Conservation (phyloP, 2,888 invertebrate genomes). For the Nomada lathburiana region DNA sequence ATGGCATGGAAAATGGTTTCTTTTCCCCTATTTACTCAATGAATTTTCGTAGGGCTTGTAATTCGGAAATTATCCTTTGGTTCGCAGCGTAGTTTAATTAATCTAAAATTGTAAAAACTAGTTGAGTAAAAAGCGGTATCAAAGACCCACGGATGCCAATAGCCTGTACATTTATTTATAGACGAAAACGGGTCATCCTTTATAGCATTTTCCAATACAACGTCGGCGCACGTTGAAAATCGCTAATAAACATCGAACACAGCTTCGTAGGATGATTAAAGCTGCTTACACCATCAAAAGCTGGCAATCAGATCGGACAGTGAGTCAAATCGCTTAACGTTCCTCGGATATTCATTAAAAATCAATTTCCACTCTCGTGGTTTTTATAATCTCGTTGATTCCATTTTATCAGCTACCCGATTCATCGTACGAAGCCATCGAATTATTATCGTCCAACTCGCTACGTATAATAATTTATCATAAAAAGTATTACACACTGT, state of each 20-base stretch:
- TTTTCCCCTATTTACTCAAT: not conserved
- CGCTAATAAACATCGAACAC: not conserved
- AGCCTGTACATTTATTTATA: conserved; percentile 16
- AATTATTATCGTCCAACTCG: too few relatives aligned
- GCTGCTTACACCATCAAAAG: not conserved
- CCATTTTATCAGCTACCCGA: too few relatives aligned
- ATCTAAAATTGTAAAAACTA: not conserved
- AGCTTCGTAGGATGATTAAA: not conserved
- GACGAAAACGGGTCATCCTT: conserved; percentile 17
- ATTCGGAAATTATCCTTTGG: not conserved
- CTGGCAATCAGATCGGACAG: not conserved
- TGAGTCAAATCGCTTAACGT: not conserved
- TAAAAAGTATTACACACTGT: too few relatives aligned
- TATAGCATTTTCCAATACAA: conserved; percentile 8
- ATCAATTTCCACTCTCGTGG: too few relatives aligned
- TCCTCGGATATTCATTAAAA: too few relatives aligned
- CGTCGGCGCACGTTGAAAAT: not conserved
- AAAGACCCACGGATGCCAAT: not conserved
- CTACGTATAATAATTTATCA: too few relatives aligned
- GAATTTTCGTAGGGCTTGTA: not conserved
- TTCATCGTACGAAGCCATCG: too few relatives aligned
- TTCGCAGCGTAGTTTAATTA: not conserved
- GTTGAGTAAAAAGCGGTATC: not conserved
- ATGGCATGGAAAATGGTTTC: not conserved
- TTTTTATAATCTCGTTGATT: too few relatives aligned